Percentiles rank a stretch among this genome's conserved stretches.
These are phyloP conservation scores for Yoshiicerus persimilis DNA, from an alignment of 1,140 invertebrate species.

Conservation along the genomic window DNA sequence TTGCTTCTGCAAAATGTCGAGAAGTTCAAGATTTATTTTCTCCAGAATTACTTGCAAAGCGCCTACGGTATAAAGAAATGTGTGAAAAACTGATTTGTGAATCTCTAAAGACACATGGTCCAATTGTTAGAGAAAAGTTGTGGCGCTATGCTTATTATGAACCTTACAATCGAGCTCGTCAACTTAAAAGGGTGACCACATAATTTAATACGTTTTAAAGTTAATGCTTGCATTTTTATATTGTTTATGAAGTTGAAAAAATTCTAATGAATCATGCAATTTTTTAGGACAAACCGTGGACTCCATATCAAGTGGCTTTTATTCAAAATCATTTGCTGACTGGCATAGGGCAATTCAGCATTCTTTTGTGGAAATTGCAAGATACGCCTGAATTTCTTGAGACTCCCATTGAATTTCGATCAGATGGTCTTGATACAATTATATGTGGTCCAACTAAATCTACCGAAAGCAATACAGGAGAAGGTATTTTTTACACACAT, in stretches of 20 bases:
- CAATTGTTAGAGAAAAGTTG: slow-evolving; percentile 31
- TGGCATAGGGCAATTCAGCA: slow-evolving; percentile 36
- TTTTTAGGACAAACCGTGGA: slow-evolving; percentile 29
- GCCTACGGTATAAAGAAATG: slow-evolving; percentile 22
- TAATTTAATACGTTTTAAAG: background rate
- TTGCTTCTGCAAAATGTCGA: slow-evolving; percentile 25
- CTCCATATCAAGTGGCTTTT: slow-evolving; percentile 15
- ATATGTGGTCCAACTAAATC: background rate
- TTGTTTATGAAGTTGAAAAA: background rate
- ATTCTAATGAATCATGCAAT: background rate
- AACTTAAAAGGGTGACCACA: slow-evolving; percentile 27
- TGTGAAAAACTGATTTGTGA: slow-evolving; percentile 35
- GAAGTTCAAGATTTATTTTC: slow-evolving; percentile 39
- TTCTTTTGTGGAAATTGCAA: slow-evolving; percentile 37
- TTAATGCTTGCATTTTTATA: too few relatives aligned
- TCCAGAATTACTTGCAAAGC: slow-evolving; percentile 21
- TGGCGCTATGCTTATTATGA: slow-evolving; percentile 43
- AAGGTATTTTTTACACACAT: background rate
- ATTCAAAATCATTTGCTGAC: slow-evolving; percentile 31
- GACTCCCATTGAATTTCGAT: background rate
- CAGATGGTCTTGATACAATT: slow-evolving; percentile 21
- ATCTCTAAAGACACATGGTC: slow-evolving; percentile 9
- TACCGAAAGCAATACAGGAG: too few relatives aligned
- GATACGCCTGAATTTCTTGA: background rate
- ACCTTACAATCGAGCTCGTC: slow-evolving; percentile 28